These are phyloP conservation scores for Drosophila bunnanda DNA, from an alignment of 2,888 invertebrate genomes.

Conservation along the genomic window DNA sequence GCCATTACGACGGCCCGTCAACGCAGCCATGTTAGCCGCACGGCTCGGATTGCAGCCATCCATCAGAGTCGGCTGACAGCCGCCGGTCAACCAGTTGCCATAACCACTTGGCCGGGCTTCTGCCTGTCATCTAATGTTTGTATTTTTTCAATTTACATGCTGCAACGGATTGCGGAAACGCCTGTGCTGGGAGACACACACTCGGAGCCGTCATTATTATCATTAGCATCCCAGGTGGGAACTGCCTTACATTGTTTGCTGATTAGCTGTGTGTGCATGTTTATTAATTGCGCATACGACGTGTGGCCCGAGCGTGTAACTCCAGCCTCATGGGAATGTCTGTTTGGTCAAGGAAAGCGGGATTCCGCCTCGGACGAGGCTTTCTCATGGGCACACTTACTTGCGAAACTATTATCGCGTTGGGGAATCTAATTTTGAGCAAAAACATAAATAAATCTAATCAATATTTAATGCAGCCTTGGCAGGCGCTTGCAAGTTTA, in stretches of 20 bases:
- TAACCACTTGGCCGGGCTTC: conserved; percentile 37
- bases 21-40: conserved; percentile 25
- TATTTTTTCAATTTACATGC: conserved; percentile 29
- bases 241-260: conserved; percentile 56
- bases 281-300: conserved; percentile 52
- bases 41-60: conserved; percentile 35
- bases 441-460: conserved; percentile 13
- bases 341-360: conserved; percentile 43
- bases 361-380: conserved; percentile 34
- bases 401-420: conserved; percentile 10
- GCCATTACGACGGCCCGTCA: conserved; percentile 34
- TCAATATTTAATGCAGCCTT: conserved; percentile 18
- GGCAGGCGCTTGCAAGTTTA: not conserved
- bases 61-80: conserved; percentile 40
- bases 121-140: conserved; percentile 48
- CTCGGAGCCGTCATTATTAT: conserved; percentile 43
- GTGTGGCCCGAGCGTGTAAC: conserved; percentile 38
- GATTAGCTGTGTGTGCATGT: conserved; percentile 35
- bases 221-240: conserved; percentile 34
- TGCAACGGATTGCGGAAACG: conserved; percentile 68
- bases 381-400: conserved; percentile 22
- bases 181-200: conserved; percentile 16
- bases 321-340: conserved; percentile 41
- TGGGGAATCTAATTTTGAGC: conserved; percentile 8
- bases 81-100: conserved; percentile 38